Conservation (phyloP, 2,888 invertebrate genomes). For the Dendrolimus pini region DNA sequence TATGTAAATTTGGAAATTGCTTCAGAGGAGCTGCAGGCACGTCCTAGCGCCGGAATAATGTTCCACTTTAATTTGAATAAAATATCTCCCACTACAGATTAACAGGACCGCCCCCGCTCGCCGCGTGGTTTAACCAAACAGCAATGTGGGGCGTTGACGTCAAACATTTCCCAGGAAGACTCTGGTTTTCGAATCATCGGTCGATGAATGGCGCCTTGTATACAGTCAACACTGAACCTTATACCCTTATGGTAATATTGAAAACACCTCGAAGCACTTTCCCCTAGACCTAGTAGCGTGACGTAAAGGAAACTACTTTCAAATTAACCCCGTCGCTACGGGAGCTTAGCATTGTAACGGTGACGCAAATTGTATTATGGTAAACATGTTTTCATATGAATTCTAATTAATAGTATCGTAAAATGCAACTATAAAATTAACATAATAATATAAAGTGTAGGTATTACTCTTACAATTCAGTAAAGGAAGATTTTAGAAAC, state of each 20-base stretch:
- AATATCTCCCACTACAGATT: not conserved
- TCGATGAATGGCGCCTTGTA: constrained; percentile 23
- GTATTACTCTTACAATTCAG: too few relatives aligned
- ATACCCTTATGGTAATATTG: not conserved
- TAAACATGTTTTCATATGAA: not conserved
- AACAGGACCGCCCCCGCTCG: not conserved
- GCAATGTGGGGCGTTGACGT: constrained; percentile 53
- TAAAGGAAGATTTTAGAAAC: too few relatives aligned
- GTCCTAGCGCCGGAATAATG: too few relatives aligned
- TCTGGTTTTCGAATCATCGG: constrained; percentile 69
- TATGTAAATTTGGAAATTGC: too few relatives aligned
- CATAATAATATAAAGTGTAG: not conserved
- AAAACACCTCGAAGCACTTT: not conserved
- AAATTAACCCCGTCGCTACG: not conserved
- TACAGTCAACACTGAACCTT: too few relatives aligned
- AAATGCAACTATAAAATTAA: too few relatives aligned
- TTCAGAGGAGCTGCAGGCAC: too few relatives aligned
- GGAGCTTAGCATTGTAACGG: not conserved
- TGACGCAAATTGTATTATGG: not conserved
- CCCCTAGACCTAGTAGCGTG: not conserved
- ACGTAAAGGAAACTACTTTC: not conserved
- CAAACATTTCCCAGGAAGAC: constrained; percentile 58
- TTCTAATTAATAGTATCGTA: too few relatives aligned
- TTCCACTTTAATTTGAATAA: not conserved
- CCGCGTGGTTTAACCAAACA: constrained; percentile 17